Evolutionary conservation across 1,140 invertebrate species (phyloP).

Genomic region (Acyrthosiphon pisum): DNA sequence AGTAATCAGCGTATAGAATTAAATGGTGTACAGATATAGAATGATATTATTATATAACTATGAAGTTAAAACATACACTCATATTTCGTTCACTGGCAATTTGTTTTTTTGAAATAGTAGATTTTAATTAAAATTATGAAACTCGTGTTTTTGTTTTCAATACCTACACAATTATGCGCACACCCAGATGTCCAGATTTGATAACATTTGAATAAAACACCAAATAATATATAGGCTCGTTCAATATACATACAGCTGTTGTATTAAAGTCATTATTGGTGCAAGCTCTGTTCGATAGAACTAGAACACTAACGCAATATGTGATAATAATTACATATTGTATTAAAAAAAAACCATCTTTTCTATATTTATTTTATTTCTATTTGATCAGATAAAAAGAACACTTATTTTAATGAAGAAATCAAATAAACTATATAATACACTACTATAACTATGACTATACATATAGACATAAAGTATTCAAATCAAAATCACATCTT

Average conservation of each 20-base stretch:
- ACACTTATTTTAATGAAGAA: constrained; percentile 25
- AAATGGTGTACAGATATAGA: not conserved
- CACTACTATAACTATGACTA: not conserved
- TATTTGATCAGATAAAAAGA: constrained; percentile 34
- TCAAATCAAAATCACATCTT: constrained; percentile 22
- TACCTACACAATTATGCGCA: not conserved
- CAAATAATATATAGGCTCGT: constrained; percentile 11
- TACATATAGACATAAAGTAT: not conserved
- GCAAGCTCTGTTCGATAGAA: not conserved
- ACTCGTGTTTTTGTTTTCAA: not conserved
- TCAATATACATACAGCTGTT: not conserved
- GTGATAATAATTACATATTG: not conserved
- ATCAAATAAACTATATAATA: not conserved
- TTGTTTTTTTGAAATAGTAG: not conserved
- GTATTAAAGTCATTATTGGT: not conserved
- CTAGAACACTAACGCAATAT: not conserved
- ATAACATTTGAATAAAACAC: constrained; percentile 24
- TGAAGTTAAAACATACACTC: not conserved
- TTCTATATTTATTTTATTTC: constrained; percentile 15
- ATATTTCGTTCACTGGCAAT: not conserved
- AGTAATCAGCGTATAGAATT: not conserved
- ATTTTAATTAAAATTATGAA: constrained; percentile 10
- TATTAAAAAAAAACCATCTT: not conserved
- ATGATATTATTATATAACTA: not conserved
- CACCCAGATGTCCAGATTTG: not conserved